Percentiles rank a stretch among this genome's conserved stretches.
Conservation (phyloP, 1,140 invertebrate species). For the Diachasmimorpha longicaudata region DNA sequence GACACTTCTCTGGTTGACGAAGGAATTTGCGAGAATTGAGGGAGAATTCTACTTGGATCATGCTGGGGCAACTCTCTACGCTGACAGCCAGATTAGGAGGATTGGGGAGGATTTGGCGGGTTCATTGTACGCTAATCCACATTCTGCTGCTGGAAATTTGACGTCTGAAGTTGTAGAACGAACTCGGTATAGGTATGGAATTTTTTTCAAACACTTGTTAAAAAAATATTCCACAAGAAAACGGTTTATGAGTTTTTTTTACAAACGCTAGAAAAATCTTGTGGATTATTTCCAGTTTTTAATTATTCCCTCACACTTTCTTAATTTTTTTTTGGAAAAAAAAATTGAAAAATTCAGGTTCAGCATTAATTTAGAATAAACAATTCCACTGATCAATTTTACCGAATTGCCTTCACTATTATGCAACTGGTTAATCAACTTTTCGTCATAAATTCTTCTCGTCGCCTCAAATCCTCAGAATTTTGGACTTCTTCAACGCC, state of each 20-base stretch:
- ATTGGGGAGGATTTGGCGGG: slow-evolving; percentile 70
- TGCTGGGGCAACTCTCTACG: slow-evolving; percentile 86
- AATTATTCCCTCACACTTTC: too few relatives aligned
- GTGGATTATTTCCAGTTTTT: too few relatives aligned
- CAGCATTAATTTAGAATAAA: too few relatives aligned
- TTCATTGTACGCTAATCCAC: slow-evolving; percentile 88
- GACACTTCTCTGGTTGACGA: slow-evolving; percentile 31
- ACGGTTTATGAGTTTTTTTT: too few relatives aligned
- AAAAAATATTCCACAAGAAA: too few relatives aligned
- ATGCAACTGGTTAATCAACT: too few relatives aligned
- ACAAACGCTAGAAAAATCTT: too few relatives aligned
- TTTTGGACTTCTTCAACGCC: slow-evolving; percentile 86
- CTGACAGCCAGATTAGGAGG: slow-evolving; percentile 74
- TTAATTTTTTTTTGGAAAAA: too few relatives aligned
- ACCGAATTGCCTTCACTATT: too few relatives aligned
- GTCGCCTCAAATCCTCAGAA: slow-evolving; percentile 61
- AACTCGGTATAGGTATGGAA: slow-evolving; percentile 74
- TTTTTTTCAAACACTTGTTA: not conserved
- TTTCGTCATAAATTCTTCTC: too few relatives aligned
- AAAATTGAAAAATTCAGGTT: too few relatives aligned
- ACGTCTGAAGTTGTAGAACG: slow-evolving; percentile 83
- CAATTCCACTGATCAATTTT: too few relatives aligned
- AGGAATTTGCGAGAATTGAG: slow-evolving; percentile 43
- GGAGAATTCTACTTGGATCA: slow-evolving; percentile 81
- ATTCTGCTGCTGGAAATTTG: slow-evolving; percentile 76